Evolutionary conservation across 2,797 vertebrate genomes (phyloP).

Genomic region (Vultur gryphus): DNA sequence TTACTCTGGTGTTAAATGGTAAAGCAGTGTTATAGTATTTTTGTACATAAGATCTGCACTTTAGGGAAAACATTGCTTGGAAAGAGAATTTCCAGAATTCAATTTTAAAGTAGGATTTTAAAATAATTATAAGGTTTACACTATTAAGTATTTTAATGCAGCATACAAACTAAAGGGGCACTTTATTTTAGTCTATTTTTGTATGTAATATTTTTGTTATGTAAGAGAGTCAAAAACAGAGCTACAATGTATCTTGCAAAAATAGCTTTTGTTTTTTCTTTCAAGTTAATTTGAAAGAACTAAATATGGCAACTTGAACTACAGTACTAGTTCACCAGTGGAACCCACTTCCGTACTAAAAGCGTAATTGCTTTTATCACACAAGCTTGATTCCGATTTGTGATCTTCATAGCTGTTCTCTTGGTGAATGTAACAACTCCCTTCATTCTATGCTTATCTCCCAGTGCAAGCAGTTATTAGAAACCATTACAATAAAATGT

Average conservation of each 20-base stretch:
- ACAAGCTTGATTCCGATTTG: neutral
- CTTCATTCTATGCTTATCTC: neutral
- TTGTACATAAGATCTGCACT: conserved; percentile 87
- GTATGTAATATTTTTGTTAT: conserved; percentile 63
- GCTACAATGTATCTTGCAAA: neutral
- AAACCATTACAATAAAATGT: neutral
- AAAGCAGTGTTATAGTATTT: conserved; percentile 82
- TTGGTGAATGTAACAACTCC: neutral
- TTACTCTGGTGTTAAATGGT: conserved; percentile 77
- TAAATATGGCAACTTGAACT: neutral
- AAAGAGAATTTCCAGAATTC: conserved; percentile 64
- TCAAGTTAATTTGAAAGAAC: conserved; percentile 10
- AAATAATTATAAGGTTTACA: conserved; percentile 68
- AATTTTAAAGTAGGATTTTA: conserved; percentile 58
- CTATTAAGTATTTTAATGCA: conserved; percentile 65
- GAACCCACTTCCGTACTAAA: neutral
- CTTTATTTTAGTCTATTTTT: conserved; percentile 70
- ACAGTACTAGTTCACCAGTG: neutral
- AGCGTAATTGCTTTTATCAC: neutral
- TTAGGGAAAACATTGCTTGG: conserved; percentile 79
- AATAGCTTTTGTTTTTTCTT: conserved; percentile 1
- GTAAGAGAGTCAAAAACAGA: conserved; percentile 11
- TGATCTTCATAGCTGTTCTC: neutral
- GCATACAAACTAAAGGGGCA: conserved; percentile 39
- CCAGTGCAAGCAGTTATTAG: neutral